phyloP scores from a whole-genome alignment of 1,140 invertebrate species.

The Paralvinella palmiformis region DNA sequence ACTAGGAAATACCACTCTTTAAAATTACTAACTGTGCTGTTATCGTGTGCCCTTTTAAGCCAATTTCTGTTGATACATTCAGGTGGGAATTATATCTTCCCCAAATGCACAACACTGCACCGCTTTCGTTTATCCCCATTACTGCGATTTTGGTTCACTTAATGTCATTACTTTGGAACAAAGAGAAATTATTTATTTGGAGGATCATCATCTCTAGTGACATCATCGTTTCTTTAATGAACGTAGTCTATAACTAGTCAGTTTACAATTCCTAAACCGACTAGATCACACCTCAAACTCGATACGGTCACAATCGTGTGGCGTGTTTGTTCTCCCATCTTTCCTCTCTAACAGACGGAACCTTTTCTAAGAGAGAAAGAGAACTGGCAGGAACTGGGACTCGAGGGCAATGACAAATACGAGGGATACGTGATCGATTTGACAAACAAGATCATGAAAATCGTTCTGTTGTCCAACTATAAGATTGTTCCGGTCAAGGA shows the following conservation, averaged over 20 bases:
- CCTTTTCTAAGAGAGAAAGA: background rate
- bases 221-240: background rate
- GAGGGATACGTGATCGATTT: slow-evolving; percentile 55
- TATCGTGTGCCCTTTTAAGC: too few species aligned
- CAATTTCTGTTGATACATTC: too few species aligned
- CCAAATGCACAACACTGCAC: too few species aligned
- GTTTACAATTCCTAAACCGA: background rate
- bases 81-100: too few species aligned
- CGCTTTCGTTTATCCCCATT: too few species aligned
- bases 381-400: too few species aligned
- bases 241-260: background rate
- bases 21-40: too few species aligned
- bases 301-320: background rate
- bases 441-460: slow-evolving; percentile 24
- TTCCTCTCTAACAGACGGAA: background rate
- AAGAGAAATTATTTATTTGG: too few species aligned
- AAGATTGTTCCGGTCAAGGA: slow-evolving; percentile 82
- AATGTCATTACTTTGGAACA: too few species aligned
- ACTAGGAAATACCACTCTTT: too few species aligned
- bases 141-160: too few species aligned
- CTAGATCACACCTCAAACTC: background rate
- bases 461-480: slow-evolving; percentile 71
- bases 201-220: background rate
- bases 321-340: background rate
- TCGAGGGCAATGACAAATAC: slow-evolving; percentile 71